Base-by-base conservation (phyloP, 2,113 vertebrate species). In the Sylvietta virens region DNA sequence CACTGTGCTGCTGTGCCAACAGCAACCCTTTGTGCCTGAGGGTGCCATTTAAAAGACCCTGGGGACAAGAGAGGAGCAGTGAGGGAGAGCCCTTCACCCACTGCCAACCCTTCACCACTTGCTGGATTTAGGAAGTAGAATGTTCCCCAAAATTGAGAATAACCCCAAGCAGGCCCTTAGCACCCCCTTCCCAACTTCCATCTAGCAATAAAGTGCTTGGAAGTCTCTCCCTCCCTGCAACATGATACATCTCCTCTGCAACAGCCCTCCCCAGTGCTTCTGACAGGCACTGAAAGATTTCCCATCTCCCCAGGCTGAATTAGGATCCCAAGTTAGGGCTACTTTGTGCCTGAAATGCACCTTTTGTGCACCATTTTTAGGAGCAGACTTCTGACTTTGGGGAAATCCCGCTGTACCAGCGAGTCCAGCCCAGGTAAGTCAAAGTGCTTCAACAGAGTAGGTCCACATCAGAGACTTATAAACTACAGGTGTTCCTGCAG, bases 161-260 rank as follows among this genome's bases (percentile, higher is more conserved):
- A 56, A 42, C 13, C 30, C 44, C 15, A 31, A 53, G 19, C 8
- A 44, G 15, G 22, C 18, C 39, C 17, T 80, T 31, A 58, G 16
- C 10, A 9, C 6, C 15, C 13, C 2, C 9, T 53, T 80, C 17
- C 23, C 31, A 56, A 26, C 7, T 56, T 87, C 24, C 20, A 27
- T n/a, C 31, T 53, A 37, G 42, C 33, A 65, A 31, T 4, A 4
- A 40, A 58, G 15, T 17, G 5, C 6, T 51, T 74, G n/a, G 50
- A 86, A 62, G 11, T 28, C n/a, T 42, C 35, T 81, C 30, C 14
- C 21, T 62, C 31, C 24, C 31, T 62, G 44, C 51, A 81, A 11
- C n/a, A 33, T 0, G 1, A 18, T 8, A 6, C 1, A 3, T 28
- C 31, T n/a, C 27, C 22, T 48, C 17, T 81, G 48, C 50, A 48